Evolutionary conservation across 2,797 vertebrate species (phyloP), one percentile per base, ranked within the genome.

Genomic region (Geotrypetes seraphini): DNA sequence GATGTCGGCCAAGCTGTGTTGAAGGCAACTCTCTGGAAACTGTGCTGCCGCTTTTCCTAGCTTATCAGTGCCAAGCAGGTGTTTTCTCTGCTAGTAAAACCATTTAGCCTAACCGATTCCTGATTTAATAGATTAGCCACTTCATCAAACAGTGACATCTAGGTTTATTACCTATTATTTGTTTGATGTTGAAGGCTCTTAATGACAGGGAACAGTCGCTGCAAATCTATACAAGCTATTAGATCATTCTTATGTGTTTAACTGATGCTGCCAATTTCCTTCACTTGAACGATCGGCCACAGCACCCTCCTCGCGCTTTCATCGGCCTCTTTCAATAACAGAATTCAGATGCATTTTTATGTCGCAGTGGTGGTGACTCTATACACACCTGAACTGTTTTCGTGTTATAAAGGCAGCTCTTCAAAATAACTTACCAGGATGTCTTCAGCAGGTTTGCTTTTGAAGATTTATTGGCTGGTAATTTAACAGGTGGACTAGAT

Each of bases 131-230:
- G 82, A 81, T 78, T 70, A 81, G 70, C 48, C 65, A 67, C 66
- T 81, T 80, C 75, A 81, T 85, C 86, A 88, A 69, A 67, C 61
- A 60, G 57, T 65, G 69, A 69, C 66, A 78, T 72, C 77, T 39
- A 63, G 63, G 55, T 69, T 69, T 74, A 61, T 69, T 34, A 53
- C 53, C 50, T 40, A 15, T 39, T 41, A 66, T 66, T 62, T 75
- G 63, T 78, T 77, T 79, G 71, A 77, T 69, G 75, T 78, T 70
- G 52, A 51, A 69, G 63, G 57, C 53, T 36, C 62, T 63, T 55
- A 72, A 65, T 47, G 47, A 32, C 36, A 66, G 58, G 64, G 63
- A 60, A 51, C 10, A 66, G 67, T 45, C 67, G 42, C 60, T 35
- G 42, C 44, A 71, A 66, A 50, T 68, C 59, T 71, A 65, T 76